Evolutionary conservation across 2,888 invertebrate species (phyloP), one percentile per base, ranked within the genome.

Genomic region (Sisyra terminalis): DNA sequence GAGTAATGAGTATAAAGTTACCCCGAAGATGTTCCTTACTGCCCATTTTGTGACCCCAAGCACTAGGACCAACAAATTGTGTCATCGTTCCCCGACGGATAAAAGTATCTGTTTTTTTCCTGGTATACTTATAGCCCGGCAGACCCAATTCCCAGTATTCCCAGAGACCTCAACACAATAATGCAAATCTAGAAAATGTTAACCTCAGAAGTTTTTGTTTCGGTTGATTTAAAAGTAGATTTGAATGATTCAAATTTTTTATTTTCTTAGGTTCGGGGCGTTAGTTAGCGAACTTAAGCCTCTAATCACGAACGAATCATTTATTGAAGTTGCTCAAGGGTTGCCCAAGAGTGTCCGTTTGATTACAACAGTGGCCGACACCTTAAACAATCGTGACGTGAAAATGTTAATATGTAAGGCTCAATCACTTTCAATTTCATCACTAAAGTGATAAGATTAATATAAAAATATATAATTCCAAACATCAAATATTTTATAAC

Each of bases 251-350:
- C 7, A 14, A 35, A 8, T 35, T 37, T 37, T 4, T 3, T 10
- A n/a, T 8, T 16, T 40, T 44, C 42, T 24, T 45, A 51, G 49
- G 40, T 47, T 68, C 32, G 63, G 63, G 0, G 53, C 60, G 35
- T 50, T 71, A 34, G 60, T 66, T 44, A 53, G 59, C 1, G 61
- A 66, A 44, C 50, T 72, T 30, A 57, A 64, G 2, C 66, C 70
- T 1, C 50, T 73, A 2, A 52, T 73, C 32, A 55, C 50, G 46
- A 69, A 72, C 50, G 61, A 64, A 32, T 63, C 67, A 0, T 57
- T 71, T 1, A 52, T 70, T 39, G 63, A 64, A 29, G 60, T 66
- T 2, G 65, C 67, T 0, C 57, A 59, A 24, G 53, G 61, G 1
- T 55, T 70, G 42, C 73, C 73, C 1, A 62, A 67, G 7, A 16